Evolutionary conservation across 2,888 invertebrate species (phyloP), one percentile per base, ranked within the genome.

Genomic region (Branchinecta sandiegonensis): DNA sequence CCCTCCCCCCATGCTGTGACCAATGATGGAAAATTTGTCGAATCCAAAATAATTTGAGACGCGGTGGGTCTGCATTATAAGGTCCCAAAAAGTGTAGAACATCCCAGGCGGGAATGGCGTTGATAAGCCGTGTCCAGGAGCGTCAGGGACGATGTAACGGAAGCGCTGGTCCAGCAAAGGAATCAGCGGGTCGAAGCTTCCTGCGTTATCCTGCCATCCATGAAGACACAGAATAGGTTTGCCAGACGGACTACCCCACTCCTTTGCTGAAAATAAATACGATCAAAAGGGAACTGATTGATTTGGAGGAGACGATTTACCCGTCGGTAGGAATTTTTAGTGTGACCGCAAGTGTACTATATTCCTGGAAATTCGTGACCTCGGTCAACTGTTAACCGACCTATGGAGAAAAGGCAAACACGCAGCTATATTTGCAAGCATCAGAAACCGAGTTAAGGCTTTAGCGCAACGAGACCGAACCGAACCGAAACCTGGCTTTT

Each of bases 1-100:
- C 9, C 75, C 72, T 12, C 76, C 77, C 47, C 78, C 78, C 74
- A 78, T 74, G 63, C 73, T 73, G 69, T 74, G 74, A 8, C 73
- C 74, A 48, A 75, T 12, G 56, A 75, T 65, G 65, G 69, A 70
- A 65, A 71, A 69, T 46, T 66, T 67, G n/a, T 69, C 63, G 56
- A 71, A 71, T 8, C 66, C 48, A 10, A 72, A 47, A 48, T 69
- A 65, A 11, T 70, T 65, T 37, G 68, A 65, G 11, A 67, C 23
- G 50, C 68, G 48, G 11, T 65, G 48, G n/a, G 69, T 23, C 48
- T 68, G 50, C n/a, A 65, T 48, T 7, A 68, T 69, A 17, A 68
- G 68, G 14, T 69, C 65, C 48, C 68, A 66, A n/a, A 64, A 47
- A 64, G 50, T 68, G 47, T 69, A 70, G 17, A 56, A 17, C 17